phyloP scores from a whole-genome alignment of 2,113 vertebrate species.

The Cavia porcellus region DNA sequence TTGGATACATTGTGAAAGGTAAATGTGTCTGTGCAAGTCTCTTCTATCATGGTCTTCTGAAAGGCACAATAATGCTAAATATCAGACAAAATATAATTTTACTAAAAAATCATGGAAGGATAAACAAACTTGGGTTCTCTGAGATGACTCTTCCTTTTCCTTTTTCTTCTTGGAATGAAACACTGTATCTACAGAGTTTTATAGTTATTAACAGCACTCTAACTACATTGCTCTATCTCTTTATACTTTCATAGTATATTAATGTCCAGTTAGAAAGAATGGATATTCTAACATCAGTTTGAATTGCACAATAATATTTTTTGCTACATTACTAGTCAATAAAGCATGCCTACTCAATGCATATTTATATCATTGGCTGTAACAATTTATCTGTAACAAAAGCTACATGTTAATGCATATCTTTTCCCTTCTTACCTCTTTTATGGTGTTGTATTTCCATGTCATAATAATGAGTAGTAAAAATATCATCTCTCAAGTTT shows the following conservation, averaged over 20 bases:
- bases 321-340: not conserved
- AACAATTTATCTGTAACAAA: not conserved
- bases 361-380: not conserved
- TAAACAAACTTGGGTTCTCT: not conserved
- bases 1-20: not conserved
- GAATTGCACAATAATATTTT: not conserved
- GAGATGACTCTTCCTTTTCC: not conserved
- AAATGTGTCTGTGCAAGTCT: not conserved
- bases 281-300: not conserved
- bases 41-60: not conserved
- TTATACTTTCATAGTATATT: not conserved
- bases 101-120: not conserved
- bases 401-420: not conserved
- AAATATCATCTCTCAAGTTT: slow-evolving; percentile 24
- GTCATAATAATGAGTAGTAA: not conserved
- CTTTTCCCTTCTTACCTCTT: not conserved
- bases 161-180: slow-evolving; percentile 38
- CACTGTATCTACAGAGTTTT: not conserved
- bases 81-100: not conserved
- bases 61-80: not conserved
- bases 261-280: not conserved
- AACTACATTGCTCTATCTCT: slow-evolving; percentile 7
- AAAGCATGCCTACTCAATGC: not conserved
- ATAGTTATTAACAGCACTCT: slow-evolving; percentile 22
- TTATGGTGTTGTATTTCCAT: slow-evolving; percentile 10